Conservation (phyloP, 2,797 vertebrate genomes). For the Poeciliopsis presidionis region DNA sequence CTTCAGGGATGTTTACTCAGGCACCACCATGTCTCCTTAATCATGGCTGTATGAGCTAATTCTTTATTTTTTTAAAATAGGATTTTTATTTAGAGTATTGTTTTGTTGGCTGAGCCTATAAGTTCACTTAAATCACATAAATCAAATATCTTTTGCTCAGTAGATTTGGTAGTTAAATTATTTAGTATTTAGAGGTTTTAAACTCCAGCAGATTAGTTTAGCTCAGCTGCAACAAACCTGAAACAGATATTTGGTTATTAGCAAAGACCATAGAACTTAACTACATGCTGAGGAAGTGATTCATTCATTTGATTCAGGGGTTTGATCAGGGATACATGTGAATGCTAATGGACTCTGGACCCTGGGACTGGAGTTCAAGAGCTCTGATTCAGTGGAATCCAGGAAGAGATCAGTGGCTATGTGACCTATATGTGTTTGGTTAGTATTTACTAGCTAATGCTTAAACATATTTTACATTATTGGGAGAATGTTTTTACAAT, state of each 20-base stretch:
- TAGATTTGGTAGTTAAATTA: too few relatives aligned
- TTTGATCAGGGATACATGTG: background rate
- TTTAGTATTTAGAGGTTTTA: background rate
- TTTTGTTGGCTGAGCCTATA: background rate
- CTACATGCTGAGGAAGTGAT: background rate
- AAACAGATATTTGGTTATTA: background rate
- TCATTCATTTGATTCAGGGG: background rate
- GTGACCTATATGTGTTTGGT: background rate
- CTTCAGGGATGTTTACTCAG: background rate
- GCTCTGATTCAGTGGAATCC: background rate
- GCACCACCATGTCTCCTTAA: background rate
- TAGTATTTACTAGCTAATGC: background rate
- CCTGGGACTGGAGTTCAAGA: background rate
- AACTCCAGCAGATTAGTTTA: background rate
- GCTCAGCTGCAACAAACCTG: background rate
- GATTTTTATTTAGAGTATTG: background rate
- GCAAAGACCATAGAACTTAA: background rate
- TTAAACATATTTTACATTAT: background rate
- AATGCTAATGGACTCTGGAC: background rate
- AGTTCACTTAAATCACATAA: background rate
- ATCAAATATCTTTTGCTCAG: background rate
- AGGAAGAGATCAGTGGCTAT: background rate
- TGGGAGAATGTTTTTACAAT: background rate
- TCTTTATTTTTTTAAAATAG: background rate
- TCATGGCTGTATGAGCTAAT: background rate